These are phyloP conservation scores for Opisthocomus hoazin DNA, from an alignment of 2,113 vertebrate genomes.

Conservation along the genomic window DNA sequence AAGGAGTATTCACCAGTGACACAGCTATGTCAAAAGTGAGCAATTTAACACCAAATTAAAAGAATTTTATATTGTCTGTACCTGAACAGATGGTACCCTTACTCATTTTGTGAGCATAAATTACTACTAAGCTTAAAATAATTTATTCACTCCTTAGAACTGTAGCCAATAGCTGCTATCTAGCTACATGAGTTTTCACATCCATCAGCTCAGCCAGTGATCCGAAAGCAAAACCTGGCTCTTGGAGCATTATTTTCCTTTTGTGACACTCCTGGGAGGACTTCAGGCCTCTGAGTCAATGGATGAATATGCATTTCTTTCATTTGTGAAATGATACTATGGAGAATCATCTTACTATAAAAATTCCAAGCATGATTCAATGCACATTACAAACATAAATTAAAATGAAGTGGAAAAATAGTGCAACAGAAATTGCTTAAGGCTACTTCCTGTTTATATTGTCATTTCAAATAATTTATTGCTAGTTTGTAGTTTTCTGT, in stretches of 20 bases:
- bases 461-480: background rate
- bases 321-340: background rate
- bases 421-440: background rate
- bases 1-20: background rate
- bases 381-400: background rate
- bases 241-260: background rate
- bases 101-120: conserved; percentile 13
- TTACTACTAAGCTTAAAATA: background rate
- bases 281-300: background rate
- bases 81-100: conserved; percentile 13
- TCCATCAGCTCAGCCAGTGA: background rate
- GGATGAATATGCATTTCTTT: background rate
- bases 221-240: background rate
- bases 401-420: background rate
- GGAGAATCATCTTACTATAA: background rate
- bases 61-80: background rate
- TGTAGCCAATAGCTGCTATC: background rate
- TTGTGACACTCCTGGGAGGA: background rate
- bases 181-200: background rate
- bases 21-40: background rate
- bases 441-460: background rate
- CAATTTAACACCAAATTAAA: background rate
- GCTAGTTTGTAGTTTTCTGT: background rate
- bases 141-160: conserved; percentile 3
- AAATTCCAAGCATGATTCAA: background rate